phyloP scores from a whole-genome alignment of 2,113 vertebrate genomes.

The Scortum barcoo region DNA sequence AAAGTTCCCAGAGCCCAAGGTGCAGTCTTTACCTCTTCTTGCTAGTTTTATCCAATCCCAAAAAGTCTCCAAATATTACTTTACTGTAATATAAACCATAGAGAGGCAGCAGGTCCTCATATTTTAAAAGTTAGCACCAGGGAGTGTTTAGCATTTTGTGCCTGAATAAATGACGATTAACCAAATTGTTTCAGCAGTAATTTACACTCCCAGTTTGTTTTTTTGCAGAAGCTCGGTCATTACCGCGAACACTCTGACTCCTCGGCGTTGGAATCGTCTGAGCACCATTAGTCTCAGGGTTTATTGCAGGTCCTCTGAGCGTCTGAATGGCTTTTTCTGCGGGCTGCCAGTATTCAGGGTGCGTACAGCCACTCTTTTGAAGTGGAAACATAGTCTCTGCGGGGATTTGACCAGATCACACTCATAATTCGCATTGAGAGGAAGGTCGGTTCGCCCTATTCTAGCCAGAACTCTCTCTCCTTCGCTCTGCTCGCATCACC shows the following conservation, averaged over 20 bases:
- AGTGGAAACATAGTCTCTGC: slow-evolving; percentile 75
- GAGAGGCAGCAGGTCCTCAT: background rate
- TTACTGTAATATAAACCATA: background rate
- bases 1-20: background rate
- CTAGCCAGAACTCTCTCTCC: slow-evolving; percentile 35
- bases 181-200: background rate
- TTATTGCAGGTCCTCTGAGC: slow-evolving; percentile 61
- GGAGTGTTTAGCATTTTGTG: background rate
- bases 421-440: slow-evolving; percentile 73
- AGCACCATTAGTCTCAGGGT: slow-evolving; percentile 54
- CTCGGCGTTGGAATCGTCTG: slow-evolving; percentile 34
- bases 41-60: background rate
- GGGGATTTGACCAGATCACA: slow-evolving; percentile 78
- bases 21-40: background rate
- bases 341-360: slow-evolving; percentile 71
- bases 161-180: background rate
- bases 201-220: slow-evolving; percentile 36
- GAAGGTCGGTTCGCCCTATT: slow-evolving; percentile 73
- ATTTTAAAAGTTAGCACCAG: background rate
- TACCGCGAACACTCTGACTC: slow-evolving; percentile 21
- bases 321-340: slow-evolving; percentile 62
- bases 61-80: background rate
- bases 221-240: slow-evolving; percentile 1
- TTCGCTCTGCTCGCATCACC: background rate
- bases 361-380: slow-evolving; percentile 79